Conservation (phyloP, 2,888 invertebrate species). For the Drosophila hawaiiensis region DNA sequence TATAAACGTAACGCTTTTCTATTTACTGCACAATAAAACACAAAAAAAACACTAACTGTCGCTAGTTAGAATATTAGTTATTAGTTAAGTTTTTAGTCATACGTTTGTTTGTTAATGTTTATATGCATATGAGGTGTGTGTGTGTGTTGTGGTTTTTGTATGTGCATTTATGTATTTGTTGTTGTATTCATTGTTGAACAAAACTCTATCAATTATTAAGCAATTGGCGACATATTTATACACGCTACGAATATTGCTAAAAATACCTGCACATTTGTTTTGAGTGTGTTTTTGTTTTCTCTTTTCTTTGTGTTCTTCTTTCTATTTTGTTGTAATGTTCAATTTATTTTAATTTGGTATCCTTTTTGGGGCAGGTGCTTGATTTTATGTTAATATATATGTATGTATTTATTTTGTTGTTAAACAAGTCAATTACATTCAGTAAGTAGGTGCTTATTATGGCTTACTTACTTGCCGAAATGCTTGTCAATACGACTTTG, state of each 20-base stretch:
- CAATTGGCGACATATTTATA: constrained; percentile 71
- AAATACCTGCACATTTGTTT: constrained; percentile 67
- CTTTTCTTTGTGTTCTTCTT: constrained; percentile 27
- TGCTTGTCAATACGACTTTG: constrained; percentile 20
- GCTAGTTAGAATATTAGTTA: constrained; percentile 37
- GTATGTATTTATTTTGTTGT: constrained; percentile 19
- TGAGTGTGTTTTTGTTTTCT: constrained; percentile 9
- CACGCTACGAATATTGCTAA: constrained; percentile 77
- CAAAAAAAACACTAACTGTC: constrained; percentile 28
- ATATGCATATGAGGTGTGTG: constrained; percentile 71
- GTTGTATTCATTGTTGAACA: constrained; percentile 32
- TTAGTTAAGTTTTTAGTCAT: constrained; percentile 51
- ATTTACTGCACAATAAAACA: constrained; percentile 49
- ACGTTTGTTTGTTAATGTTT: constrained; percentile 56
- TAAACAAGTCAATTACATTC: constrained; percentile 57
- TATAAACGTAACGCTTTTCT: constrained; percentile 51
- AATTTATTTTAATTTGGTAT: constrained; percentile 20
- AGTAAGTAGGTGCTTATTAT: constrained; percentile 31
- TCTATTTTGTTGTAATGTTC: constrained; percentile 21
- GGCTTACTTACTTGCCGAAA: constrained; percentile 24
- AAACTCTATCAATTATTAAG: constrained; percentile 60
- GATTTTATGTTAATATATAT: constrained; percentile 62
- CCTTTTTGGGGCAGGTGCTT: constrained; percentile 72
- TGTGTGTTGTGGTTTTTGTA: constrained; percentile 18
- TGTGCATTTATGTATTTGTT: constrained; percentile 16